Conservation (phyloP, 92 coral and sea anemone species). For the Zoanthus solanderi region DNA sequence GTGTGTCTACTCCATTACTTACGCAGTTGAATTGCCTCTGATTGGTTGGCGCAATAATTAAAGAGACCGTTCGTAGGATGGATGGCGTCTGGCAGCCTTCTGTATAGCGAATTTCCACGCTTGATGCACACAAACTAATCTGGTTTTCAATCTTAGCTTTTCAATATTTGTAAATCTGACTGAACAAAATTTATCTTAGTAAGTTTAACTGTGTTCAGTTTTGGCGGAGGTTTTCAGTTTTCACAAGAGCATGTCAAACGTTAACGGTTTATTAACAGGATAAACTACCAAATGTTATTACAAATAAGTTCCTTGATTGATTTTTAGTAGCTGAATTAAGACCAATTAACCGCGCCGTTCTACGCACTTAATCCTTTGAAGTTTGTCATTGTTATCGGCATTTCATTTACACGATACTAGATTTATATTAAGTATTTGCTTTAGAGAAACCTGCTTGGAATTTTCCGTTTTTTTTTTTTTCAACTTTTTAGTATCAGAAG, state of each 20-base stretch:
- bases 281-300: slow-evolving; percentile 51
- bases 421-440: not conserved
- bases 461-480: not conserved
- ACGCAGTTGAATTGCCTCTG: slow-evolving; percentile 20
- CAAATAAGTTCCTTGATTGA: slow-evolving; percentile 49
- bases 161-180: not conserved
- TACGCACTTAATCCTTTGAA: slow-evolving; percentile 43
- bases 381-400: slow-evolving; percentile 13
- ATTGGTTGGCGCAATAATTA: slow-evolving; percentile 47
- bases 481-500: slow-evolving; percentile 2
- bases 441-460: not conserved
- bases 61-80: slow-evolving; percentile 37
- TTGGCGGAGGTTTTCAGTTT: not conserved
- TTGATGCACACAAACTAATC: slow-evolving; percentile 42
- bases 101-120: slow-evolving; percentile 43
- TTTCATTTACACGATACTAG: slow-evolving; percentile 35
- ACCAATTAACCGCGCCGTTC: slow-evolving; percentile 49
- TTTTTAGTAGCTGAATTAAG: slow-evolving; percentile 54
- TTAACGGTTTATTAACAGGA: slow-evolving; percentile 51
- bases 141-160: slow-evolving; percentile 17
- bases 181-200: not conserved
- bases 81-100: slow-evolving; percentile 39
- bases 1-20: slow-evolving; percentile 32
- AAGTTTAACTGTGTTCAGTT: not conserved
- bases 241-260: slow-evolving; percentile 34